Conservation (phyloP, 2,797 vertebrate genomes). For the Bovichtus variegatus region DNA sequence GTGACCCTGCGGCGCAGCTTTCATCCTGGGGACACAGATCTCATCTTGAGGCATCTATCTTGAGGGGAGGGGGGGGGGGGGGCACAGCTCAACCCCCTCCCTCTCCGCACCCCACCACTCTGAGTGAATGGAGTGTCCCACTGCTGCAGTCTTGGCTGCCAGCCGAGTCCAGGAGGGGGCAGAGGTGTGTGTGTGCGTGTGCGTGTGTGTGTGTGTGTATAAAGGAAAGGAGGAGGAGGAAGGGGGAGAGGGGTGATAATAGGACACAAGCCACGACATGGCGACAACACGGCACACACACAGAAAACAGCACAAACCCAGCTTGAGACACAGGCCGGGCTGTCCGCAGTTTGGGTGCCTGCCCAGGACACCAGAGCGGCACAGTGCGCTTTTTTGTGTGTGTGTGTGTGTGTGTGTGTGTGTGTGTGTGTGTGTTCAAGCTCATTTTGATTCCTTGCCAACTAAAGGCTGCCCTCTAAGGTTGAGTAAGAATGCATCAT, state of each 20-base stretch:
- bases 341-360: constrained; percentile 80
- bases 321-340: constrained; percentile 82
- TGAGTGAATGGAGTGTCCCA: constrained; percentile 69
- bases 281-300: constrained; percentile 81
- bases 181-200: constrained; percentile 44
- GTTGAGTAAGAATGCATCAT: constrained; percentile 14
- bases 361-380: constrained; percentile 71
- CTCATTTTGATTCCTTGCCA: constrained; percentile 56
- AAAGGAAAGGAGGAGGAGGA: constrained; percentile 31
- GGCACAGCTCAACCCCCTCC: background rate
- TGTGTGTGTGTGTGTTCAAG: constrained; percentile 3
- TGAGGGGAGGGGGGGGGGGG: background rate
- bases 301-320: constrained; percentile 86
- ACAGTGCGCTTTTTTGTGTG: constrained; percentile 20
- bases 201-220: constrained; percentile 14
- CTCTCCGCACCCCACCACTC: constrained; percentile 41
- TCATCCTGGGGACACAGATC: constrained; percentile 49
- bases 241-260: constrained; percentile 82
- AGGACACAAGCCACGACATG: constrained; percentile 85
- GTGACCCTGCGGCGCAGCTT: constrained; percentile 31
- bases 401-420: constrained; percentile 24
- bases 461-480: constrained; percentile 28
- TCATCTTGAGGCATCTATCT: constrained; percentile 46
- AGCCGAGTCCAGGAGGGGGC: constrained; percentile 79
- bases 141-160: constrained; percentile 81